Base-by-base conservation (phyloP, 2,888 invertebrate genomes). In the Megastigmus dorsalis region DNA sequence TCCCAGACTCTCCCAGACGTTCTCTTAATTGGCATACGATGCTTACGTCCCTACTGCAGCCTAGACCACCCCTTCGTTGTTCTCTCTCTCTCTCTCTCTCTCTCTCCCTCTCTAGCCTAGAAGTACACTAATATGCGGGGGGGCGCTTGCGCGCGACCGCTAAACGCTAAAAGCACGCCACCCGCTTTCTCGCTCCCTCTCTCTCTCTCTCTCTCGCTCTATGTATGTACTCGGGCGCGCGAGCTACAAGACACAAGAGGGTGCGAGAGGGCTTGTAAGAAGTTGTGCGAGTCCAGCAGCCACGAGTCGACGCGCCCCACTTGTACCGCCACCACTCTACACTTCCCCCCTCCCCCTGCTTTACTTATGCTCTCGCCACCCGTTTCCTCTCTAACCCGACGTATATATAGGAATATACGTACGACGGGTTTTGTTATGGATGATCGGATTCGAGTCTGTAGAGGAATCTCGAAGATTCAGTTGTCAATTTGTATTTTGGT, bases 21-120 rank as follows among this genome's bases (percentile, higher is more conserved):
- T 59, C 82, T 82, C 82, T 83, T 84, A 86, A 86, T 85, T 83
- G 84, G 83, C 83, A 82, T 80, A 82, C 81, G 83, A 82, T 81
- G 82, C 77, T 75, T 75, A 77, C 74, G 66, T 68, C 68, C 69
- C 76, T 74, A 74, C 74, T 63, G 69, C 74, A n/a, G n/a, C n/a
- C n/a, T n/a, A n/a, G n/a, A n/a, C n/a, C n/a, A n/a, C n/a, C n/a
- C n/a, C n/a, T n/a, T n/a, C n/a, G n/a, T n/a, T n/a, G n/a, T n/a
- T n/a, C n/a, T n/a, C n/a, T n/a, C n/a, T n/a, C n/a, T n/a, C n/a
- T n/a, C n/a, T n/a, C n/a, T n/a, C n/a, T n/a, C n/a, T n/a, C n/a
- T n/a, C n/a, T n/a, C n/a, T n/a, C n/a, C n/a, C n/a, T n/a, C 30
- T n/a, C 20, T 7, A 18, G 48, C 18, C 20, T n/a, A n/a, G 41